Evolutionary conservation across 2,113 vertebrate genomes (phyloP).

Genomic region (Agapornis roseicollis): DNA sequence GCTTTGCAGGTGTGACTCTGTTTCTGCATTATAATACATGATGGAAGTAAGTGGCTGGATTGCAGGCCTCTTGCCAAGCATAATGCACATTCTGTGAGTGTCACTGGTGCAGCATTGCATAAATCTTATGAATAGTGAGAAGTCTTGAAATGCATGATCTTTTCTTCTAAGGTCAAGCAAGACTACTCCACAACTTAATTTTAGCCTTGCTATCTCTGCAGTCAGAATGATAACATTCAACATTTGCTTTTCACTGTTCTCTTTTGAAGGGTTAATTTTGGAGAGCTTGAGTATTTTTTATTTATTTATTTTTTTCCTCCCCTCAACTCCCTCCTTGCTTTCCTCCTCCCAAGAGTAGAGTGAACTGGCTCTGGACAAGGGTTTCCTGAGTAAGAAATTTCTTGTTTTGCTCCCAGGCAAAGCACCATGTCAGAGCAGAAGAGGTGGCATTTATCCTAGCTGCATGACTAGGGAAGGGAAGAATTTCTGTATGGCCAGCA

Average conservation of each 20-base stretch:
- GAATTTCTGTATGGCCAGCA: not conserved
- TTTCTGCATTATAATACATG: constrained; percentile 68
- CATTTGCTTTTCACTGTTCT: not conserved
- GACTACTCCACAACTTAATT: constrained; percentile 12
- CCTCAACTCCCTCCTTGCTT: not conserved
- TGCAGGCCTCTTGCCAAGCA: constrained; percentile 39
- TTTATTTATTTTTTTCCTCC: accelerated
- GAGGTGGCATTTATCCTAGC: constrained; percentile 7
- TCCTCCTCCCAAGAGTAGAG: not conserved
- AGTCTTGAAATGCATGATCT: constrained; percentile 42
- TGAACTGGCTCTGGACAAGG: not conserved
- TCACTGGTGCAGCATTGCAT: constrained; percentile 16
- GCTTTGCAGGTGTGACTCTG: constrained; percentile 81
- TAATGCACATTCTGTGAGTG: constrained; percentile 45
- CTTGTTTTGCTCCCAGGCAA: not conserved
- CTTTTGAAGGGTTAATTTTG: not conserved
- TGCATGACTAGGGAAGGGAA: constrained; percentile 1
- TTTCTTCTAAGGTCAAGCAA: constrained; percentile 47
- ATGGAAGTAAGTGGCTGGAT: constrained; percentile 30
- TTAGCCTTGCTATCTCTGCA: not conserved
- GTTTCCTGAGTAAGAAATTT: not conserved
- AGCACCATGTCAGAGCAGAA: not conserved
- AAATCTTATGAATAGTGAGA: constrained; percentile 10
- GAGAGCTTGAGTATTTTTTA: not conserved
- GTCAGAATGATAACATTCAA: not conserved